Conservation (phyloP, 2,888 invertebrate species). For the Tetheella fluctuosa region DNA sequence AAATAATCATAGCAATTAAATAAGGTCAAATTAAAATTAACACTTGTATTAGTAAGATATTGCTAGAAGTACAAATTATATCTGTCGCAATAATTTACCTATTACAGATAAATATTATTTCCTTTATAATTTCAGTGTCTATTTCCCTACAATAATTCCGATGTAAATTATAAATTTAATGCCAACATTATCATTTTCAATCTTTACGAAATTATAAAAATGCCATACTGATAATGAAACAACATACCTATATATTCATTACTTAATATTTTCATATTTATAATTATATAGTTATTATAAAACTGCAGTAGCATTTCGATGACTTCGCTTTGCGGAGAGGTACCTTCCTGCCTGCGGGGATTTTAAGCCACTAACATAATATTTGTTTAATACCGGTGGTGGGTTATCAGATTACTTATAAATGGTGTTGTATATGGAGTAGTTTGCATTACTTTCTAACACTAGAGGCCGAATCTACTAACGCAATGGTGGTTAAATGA, state of each 20-base stretch:
- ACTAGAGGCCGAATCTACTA: slow-evolving; percentile 59
- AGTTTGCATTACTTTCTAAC: slow-evolving; percentile 68
- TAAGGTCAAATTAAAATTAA: not conserved
- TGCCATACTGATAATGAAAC: slow-evolving; percentile 34
- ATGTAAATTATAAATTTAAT: not conserved
- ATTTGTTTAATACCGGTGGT: slow-evolving; percentile 68
- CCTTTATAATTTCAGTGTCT: not conserved
- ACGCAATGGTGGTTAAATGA: slow-evolving; percentile 47
- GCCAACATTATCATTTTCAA: not conserved
- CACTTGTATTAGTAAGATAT: no score
- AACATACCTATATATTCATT: slow-evolving; percentile 13
- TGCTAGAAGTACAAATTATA: slow-evolving; percentile 4
- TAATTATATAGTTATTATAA: slow-evolving; percentile 31
- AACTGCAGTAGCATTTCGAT: slow-evolving; percentile 69
- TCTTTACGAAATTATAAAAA: slow-evolving; percentile 32
- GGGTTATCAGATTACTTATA: slow-evolving; percentile 58
- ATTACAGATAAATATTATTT: not conserved
- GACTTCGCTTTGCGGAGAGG: slow-evolving; percentile 84
- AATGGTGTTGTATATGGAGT: slow-evolving; percentile 53
- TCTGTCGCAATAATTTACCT: not conserved
- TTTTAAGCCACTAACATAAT: slow-evolving; percentile 76
- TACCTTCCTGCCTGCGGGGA: slow-evolving; percentile 85
- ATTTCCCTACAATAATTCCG: not conserved
- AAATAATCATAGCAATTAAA: not conserved
- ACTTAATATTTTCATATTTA: slow-evolving; percentile 19